phyloP scores from a whole-genome alignment of 1,140 invertebrate species.

The Phortica variegata region DNA sequence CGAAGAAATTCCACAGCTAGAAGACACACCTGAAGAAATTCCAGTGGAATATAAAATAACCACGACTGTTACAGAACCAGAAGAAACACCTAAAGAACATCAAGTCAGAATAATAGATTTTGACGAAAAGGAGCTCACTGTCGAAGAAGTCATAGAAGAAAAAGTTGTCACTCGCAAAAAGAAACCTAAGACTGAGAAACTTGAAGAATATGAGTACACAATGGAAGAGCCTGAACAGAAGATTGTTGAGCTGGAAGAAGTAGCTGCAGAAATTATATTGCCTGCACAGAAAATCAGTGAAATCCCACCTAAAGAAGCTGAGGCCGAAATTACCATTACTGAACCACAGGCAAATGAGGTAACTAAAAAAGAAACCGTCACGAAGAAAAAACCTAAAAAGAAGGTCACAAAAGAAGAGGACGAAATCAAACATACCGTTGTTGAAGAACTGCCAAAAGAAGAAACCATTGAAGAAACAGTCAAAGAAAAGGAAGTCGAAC shows the following conservation, averaged over 20 bases:
- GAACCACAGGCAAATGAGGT: constrained; percentile 37
- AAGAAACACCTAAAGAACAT: constrained; percentile 42
- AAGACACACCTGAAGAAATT: constrained; percentile 36
- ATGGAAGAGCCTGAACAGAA: constrained; percentile 55
- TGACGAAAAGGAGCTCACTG: constrained; percentile 40
- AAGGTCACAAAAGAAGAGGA: constrained; percentile 29
- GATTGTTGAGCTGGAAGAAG: constrained; percentile 37
- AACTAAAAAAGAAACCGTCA: constrained; percentile 41
- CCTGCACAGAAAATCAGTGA: constrained; percentile 19
- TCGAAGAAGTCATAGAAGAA: constrained; percentile 53
- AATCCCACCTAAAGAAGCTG: constrained; percentile 23
- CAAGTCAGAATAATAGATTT: constrained; percentile 40
- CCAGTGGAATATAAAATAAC: constrained; percentile 51
- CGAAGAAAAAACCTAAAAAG: constrained; percentile 51
- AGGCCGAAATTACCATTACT: constrained; percentile 30
- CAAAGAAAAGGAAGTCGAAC: constrained; percentile 27
- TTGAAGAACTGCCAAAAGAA: constrained; percentile 24
- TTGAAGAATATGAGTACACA: constrained; percentile 59
- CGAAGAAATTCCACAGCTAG: constrained; percentile 27
- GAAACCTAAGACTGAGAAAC: constrained; percentile 57
- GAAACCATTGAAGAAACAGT: constrained; percentile 19
- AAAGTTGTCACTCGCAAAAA: constrained; percentile 49
- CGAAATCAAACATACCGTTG: constrained; percentile 27
- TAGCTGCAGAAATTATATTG: constrained; percentile 41
- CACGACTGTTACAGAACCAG: constrained; percentile 45